These are phyloP conservation scores for Amphipoea oculea DNA, from an alignment of 2,888 invertebrate genomes.

Conservation along the genomic window DNA sequence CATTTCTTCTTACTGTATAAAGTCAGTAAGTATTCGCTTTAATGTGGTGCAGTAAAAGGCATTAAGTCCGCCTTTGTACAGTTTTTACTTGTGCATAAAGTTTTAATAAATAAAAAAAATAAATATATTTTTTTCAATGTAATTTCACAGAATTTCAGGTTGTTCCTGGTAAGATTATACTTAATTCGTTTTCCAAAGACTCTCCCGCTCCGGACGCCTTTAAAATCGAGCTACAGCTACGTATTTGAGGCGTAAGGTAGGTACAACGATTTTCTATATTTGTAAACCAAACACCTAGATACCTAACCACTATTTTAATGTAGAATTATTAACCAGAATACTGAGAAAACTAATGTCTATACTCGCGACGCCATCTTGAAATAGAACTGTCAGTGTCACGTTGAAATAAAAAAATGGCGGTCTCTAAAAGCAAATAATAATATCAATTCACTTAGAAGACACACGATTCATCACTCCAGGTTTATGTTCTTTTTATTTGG, in stretches of 20 bases:
- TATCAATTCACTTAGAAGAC: constrained; percentile 49
- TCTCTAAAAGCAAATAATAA: constrained; percentile 18
- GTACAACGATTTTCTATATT: background rate
- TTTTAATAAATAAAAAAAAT: too few species aligned
- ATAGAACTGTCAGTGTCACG: background rate
- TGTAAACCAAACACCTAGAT: background rate
- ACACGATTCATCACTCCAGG: constrained; percentile 51
- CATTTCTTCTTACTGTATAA: too few species aligned
- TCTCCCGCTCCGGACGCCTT: background rate
- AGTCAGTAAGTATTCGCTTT: too few species aligned
- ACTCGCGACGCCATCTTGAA: constrained; percentile 7
- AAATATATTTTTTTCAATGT: too few species aligned
- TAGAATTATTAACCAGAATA: background rate
- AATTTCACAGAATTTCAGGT: background rate
- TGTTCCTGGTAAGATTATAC: too few species aligned
- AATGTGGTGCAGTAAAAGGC: too few species aligned
- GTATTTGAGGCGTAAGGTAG: too few species aligned
- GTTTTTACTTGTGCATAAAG: too few species aligned
- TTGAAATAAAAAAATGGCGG: constrained; percentile 31
- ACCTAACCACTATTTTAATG: background rate
- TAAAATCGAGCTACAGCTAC: background rate
- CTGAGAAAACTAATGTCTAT: background rate
- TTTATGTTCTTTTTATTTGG: constrained; percentile 50
- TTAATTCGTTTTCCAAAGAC: too few species aligned
- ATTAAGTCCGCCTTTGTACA: too few species aligned